These are phyloP conservation scores for Helicolenus hilgendorfi DNA, from an alignment of 2,797 vertebrate genomes.

Conservation along the genomic window DNA sequence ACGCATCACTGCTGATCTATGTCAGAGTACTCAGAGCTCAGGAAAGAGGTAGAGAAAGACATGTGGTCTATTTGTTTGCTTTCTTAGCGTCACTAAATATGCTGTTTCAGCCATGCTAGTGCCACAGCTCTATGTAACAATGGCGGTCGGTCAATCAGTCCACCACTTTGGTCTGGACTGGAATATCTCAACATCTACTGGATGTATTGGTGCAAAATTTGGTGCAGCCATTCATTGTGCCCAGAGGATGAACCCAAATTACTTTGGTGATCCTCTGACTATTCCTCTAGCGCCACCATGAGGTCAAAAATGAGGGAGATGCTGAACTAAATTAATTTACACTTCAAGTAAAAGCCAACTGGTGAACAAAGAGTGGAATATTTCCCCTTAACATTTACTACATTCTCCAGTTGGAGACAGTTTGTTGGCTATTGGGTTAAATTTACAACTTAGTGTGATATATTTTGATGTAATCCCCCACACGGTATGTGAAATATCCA, in stretches of 20 bases:
- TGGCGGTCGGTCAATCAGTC: background rate
- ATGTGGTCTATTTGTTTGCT: background rate
- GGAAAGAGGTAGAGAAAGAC: background rate
- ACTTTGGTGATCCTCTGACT: background rate
- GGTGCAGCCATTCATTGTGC: too few species aligned
- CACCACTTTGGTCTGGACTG: background rate
- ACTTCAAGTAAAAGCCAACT: background rate
- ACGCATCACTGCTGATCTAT: background rate
- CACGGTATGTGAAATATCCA: slow-evolving; percentile 16
- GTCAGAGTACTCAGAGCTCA: background rate
- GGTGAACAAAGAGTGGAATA: background rate
- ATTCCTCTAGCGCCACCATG: background rate
- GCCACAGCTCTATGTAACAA: background rate
- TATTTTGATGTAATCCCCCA: background rate
- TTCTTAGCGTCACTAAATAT: background rate
- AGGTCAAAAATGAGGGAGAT: background rate
- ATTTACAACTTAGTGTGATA: background rate
- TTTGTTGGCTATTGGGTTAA: background rate
- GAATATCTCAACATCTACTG: background rate
- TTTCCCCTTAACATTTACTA: slow-evolving; percentile 40
- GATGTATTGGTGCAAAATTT: background rate
- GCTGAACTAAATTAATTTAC: background rate
- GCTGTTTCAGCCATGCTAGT: background rate
- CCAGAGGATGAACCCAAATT: too few species aligned
- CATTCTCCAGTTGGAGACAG: background rate